Evolutionary conservation across 2,113 vertebrate genomes (phyloP).

Genomic region (Lichenostomus cassidix): DNA sequence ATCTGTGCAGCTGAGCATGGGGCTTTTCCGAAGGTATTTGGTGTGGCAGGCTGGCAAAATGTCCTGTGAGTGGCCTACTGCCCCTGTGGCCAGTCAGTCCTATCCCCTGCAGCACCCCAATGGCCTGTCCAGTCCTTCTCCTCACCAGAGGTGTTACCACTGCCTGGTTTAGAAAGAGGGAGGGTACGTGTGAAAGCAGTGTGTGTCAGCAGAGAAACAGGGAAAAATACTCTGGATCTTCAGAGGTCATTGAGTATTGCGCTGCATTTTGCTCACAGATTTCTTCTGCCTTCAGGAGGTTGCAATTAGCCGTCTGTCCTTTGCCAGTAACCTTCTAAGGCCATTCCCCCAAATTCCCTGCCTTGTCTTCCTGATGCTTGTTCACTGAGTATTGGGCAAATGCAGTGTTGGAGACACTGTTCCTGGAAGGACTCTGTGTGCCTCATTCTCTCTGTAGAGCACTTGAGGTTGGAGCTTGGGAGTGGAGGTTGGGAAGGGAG

Average conservation of each 20-base stretch:
- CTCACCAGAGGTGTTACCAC: neutral
- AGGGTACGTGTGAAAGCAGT: neutral
- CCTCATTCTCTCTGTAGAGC: neutral
- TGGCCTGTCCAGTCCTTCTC: neutral
- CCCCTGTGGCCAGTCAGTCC: neutral
- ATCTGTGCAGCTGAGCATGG: accelerated
- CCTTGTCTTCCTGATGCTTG: accelerated
- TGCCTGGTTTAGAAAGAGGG: neutral
- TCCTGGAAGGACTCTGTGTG: neutral
- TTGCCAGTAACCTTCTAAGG: neutral
- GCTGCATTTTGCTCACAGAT: neutral
- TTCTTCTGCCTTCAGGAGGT: neutral
- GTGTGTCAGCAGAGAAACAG: neutral
- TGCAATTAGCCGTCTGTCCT: neutral
- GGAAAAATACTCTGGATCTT: neutral
- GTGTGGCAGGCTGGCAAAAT: neutral
- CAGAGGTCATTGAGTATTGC: neutral
- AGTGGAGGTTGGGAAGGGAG: neutral
- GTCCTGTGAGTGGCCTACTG: neutral
- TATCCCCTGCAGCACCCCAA: neutral
- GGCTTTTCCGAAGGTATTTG: neutral
- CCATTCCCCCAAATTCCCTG: neutral
- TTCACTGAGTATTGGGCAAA: neutral
- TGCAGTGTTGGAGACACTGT: neutral
- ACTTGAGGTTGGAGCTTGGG: neutral